Conservation (phyloP, 2,888 invertebrate species). For the Druceiella hillmani region DNA sequence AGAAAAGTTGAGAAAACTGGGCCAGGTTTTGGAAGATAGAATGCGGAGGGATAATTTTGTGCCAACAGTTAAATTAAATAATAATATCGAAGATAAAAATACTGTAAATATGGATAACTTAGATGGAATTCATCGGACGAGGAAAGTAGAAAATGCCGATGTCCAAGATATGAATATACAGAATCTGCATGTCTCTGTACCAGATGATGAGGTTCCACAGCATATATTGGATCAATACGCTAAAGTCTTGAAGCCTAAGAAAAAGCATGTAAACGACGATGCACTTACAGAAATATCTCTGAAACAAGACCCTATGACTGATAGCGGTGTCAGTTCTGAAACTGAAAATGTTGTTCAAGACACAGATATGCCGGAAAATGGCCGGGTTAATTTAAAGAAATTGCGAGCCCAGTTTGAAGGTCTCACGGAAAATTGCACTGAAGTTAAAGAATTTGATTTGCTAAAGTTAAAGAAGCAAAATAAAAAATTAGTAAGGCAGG, state of each 20-base stretch:
- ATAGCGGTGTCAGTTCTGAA: slow-evolving; percentile 48
- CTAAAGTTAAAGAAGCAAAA: slow-evolving; percentile 24
- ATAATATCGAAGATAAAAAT: slow-evolving; percentile 24
- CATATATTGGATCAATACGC: slow-evolving; percentile 48
- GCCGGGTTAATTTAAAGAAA: slow-evolving; percentile 14
- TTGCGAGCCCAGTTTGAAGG: slow-evolving; percentile 19
- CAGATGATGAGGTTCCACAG: slow-evolving; percentile 40
- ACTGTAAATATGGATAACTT: too few species aligned
- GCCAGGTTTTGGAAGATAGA: slow-evolving; percentile 41
- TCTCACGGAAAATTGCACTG: slow-evolving; percentile 1
- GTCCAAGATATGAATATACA: too few species aligned
- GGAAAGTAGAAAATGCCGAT: too few species aligned
- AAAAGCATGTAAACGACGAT: slow-evolving; percentile 16
- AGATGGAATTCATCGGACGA: too few species aligned
- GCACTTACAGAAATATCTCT: slow-evolving; percentile 26
- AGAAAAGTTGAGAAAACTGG: slow-evolving; percentile 38
- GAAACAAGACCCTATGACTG: slow-evolving; percentile 42
- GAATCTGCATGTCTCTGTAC: too few species aligned
- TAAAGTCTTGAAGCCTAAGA: slow-evolving; percentile 39
- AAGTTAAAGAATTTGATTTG: slow-evolving; percentile 8
- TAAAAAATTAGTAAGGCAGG: slow-evolving; percentile 29
- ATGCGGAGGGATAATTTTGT: slow-evolving; percentile 44
- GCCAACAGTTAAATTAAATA: slow-evolving; percentile 15
- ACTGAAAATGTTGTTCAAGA: slow-evolving; percentile 43
- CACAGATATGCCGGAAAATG: slow-evolving; percentile 28